Base-by-base conservation (phyloP, 2,888 invertebrate genomes). In the Spialia ferax region DNA sequence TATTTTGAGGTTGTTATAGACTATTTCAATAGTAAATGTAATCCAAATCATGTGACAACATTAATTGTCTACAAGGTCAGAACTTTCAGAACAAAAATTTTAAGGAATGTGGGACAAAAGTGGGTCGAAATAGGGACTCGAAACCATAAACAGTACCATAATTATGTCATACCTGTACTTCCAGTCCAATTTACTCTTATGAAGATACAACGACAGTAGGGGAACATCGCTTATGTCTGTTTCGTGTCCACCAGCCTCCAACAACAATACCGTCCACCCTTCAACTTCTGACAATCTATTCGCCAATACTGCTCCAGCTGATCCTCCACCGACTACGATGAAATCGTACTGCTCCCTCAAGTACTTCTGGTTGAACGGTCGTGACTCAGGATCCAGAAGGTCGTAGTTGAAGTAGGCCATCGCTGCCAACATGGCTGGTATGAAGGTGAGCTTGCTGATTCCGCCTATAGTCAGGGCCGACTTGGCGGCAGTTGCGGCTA, bases 121-220 rank as follows among this genome's bases (percentile, higher is more conserved):
- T n/a, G n/a, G n/a, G n/a, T n/a, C n/a, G n/a, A n/a, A n/a, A n/a
- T n/a, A n/a, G n/a, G n/a, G n/a, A n/a, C n/a, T n/a, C n/a, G n/a
- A n/a, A n/a, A n/a, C n/a, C n/a, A n/a, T n/a, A n/a, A n/a, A n/a
- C n/a, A n/a, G n/a, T n/a, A n/a, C n/a, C n/a, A n/a, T n/a, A n/a
- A n/a, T n/a, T n/a, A n/a, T n/a, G n/a, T n/a, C 83, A 82, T 82
- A 96, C 96, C 96, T 95, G 88, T 97, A 98, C 79, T 97, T 97
- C 98, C 98, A 98, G 86, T 98, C 98, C 78, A 98, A 84, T 93
- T 97, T 97, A 83, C 98, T 98, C 79, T 97, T 97, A 86, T 98
- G 98, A 79, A 98, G 94, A 85, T 97, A 98, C 55, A 98, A 85
- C 50, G 98, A 98, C n/a, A 98, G 87, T 59, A 97, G 94, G 0